Conservation (phyloP, 1,140 invertebrate species). For the Psix sp. region DNA sequence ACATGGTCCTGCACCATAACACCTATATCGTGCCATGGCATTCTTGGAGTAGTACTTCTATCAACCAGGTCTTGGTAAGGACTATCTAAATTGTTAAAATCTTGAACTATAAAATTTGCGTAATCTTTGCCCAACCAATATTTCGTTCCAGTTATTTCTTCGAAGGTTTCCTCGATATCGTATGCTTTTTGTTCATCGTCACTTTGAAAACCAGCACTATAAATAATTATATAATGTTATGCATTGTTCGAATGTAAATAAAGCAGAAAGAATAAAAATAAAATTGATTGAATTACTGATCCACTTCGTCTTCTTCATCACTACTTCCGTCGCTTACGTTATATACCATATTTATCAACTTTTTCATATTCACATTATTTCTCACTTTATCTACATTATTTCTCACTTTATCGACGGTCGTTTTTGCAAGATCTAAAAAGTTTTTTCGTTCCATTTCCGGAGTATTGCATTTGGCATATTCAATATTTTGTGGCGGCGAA, state of each 20-base stretch:
- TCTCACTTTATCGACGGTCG: constrained; percentile 78
- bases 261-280: constrained; percentile 11
- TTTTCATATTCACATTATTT: constrained; percentile 79
- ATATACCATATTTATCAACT: constrained; percentile 83
- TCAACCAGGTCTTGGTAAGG: constrained; percentile 94
- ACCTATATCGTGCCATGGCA: constrained; percentile 99
- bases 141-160: constrained; percentile 82
- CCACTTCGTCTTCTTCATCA: constrained; percentile 74
- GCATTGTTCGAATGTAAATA: not conserved
- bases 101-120: constrained; percentile 98
- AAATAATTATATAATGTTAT: not conserved
- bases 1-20: constrained; percentile 88
- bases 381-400: constrained; percentile 81
- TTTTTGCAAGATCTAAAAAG: constrained; percentile 77
- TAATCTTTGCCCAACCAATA: constrained; percentile 99
- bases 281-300: constrained; percentile 71
- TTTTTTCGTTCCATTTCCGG: constrained; percentile 83
- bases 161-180: constrained; percentile 37
- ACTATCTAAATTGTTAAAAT: constrained; percentile 92
- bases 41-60: constrained; percentile 90
- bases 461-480: constrained; percentile 81
- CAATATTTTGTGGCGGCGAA: constrained; percentile 68
- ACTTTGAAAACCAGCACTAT: constrained; percentile 42
- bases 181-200: constrained; percentile 55
- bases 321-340: constrained; percentile 77